These are phyloP conservation scores for Cerastis rubricosa DNA, from an alignment of 2,888 invertebrate genomes.

Conservation along the genomic window DNA sequence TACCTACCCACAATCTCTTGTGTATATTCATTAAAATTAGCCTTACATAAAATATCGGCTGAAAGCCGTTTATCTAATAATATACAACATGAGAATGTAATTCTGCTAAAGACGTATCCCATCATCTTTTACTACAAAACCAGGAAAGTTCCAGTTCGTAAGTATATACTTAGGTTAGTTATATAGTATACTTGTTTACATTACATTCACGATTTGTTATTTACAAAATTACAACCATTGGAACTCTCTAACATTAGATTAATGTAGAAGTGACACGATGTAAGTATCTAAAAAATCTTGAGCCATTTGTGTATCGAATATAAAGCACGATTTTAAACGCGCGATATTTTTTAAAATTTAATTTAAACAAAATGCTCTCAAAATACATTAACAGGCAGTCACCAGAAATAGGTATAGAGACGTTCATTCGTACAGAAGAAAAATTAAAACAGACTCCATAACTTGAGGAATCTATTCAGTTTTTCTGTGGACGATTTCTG, in stretches of 20 bases:
- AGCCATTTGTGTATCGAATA: slow-evolving; percentile 21
- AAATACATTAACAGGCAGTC: slow-evolving; percentile 38
- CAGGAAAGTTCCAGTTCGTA: slow-evolving; percentile 7
- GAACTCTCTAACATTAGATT: slow-evolving; percentile 11
- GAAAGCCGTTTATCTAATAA: slow-evolving; percentile 20
- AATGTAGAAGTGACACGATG: slow-evolving; percentile 2
- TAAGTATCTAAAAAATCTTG: slow-evolving; percentile 10
- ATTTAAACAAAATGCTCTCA: slow-evolving; percentile 37
- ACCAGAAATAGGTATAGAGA: slow-evolving; percentile 28
- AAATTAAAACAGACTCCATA: slow-evolving; percentile 59
- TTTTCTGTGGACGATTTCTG: slow-evolving; percentile 84
- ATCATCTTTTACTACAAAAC: slow-evolving; percentile 30
- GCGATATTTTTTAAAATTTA: slow-evolving; percentile 8
- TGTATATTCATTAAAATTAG: slow-evolving; percentile 16
- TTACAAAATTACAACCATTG: slow-evolving; percentile 34
- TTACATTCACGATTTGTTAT: slow-evolving; percentile 50
- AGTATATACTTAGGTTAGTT: not conserved
- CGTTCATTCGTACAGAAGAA: slow-evolving; percentile 45
- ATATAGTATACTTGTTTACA: not conserved
- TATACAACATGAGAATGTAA: slow-evolving; percentile 25
- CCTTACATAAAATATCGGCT: slow-evolving; percentile 10
- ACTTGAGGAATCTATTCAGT: slow-evolving; percentile 69
- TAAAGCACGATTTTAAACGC: slow-evolving; percentile 10
- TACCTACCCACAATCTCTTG: slow-evolving; percentile 36
- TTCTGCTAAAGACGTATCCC: slow-evolving; percentile 15